These are phyloP conservation scores for Ptiloglossa arizonensis DNA, from an alignment of 1,140 invertebrate species.

Conservation along the genomic window DNA sequence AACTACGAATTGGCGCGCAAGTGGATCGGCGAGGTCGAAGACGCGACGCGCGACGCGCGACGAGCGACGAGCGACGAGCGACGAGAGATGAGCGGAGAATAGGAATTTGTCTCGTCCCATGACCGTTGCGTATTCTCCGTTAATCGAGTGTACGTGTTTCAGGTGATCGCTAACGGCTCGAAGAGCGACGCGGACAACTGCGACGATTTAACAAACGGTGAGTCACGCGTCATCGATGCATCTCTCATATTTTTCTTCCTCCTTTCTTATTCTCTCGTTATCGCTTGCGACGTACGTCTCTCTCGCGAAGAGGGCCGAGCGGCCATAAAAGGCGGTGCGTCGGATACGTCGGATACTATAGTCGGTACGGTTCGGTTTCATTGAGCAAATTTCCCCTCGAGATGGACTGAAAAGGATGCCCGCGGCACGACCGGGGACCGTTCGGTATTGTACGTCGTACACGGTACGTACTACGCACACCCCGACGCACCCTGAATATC, in stretches of 20 bases:
- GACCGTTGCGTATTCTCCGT: neutral
- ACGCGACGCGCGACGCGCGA: constrained; percentile 15
- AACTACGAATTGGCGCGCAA: constrained; percentile 6
- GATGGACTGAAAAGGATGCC: neutral
- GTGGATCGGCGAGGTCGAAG: neutral
- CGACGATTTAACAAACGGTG: constrained; percentile 72
- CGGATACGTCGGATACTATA: constrained; percentile 23
- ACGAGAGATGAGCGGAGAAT: constrained; percentile 15
- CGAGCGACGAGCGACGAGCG: too few species aligned
- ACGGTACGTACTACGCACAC: neutral
- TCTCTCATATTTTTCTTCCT: neutral
- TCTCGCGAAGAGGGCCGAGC: constrained; percentile 38
- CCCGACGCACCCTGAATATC: neutral
- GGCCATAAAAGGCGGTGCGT: constrained; percentile 34
- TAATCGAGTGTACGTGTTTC: constrained; percentile 60
- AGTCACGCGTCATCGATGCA: constrained; percentile 54
- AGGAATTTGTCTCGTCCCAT: constrained; percentile 11
- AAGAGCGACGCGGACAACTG: constrained; percentile 67
- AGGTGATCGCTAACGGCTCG: constrained; percentile 75
- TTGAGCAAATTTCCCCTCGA: constrained; percentile 45
- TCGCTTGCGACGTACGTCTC: constrained; percentile 9
- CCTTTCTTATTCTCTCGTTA: constrained; percentile 1
- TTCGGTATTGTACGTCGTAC: neutral
- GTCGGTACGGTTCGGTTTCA: constrained; percentile 53
- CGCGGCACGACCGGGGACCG: neutral